Percentiles rank a stretch among this genome's conserved stretches.
These are phyloP conservation scores for Marisa cornuarietis DNA, from an alignment of 1,140 invertebrate species.

Conservation along the genomic window DNA sequence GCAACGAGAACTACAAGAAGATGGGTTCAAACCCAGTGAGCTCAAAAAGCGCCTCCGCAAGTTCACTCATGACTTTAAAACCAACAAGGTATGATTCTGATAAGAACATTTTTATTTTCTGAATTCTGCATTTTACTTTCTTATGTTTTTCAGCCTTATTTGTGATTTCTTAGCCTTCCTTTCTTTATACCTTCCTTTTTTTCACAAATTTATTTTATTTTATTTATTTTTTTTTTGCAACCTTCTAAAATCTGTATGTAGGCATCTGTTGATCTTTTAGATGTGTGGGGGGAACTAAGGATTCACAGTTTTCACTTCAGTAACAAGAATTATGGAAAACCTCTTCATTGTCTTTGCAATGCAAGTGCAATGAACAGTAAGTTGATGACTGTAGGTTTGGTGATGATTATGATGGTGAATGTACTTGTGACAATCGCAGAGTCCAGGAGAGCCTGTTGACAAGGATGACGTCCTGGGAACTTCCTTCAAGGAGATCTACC, in stretches of 20 bases:
- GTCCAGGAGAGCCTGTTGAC: constrained; percentile 43
- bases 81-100: constrained; percentile 40
- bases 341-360: too few species aligned
- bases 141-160: not conserved
- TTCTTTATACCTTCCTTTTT: too few species aligned
- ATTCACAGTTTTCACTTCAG: too few species aligned
- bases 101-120: not conserved
- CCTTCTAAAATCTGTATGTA: too few species aligned
- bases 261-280: too few species aligned
- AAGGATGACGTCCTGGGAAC: constrained; percentile 53
- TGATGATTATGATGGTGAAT: not conserved
- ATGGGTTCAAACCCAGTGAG: constrained; percentile 50
- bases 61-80: constrained; percentile 51
- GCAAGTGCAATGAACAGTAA: not conserved
- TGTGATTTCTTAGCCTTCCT: not conserved
- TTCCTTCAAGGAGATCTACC: constrained; percentile 57
- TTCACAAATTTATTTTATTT: too few species aligned
- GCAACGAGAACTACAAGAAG: constrained; percentile 34
- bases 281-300: too few species aligned
- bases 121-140: not conserved
- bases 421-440: constrained; percentile 23
- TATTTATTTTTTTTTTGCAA: too few species aligned
- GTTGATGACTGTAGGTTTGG: not conserved
- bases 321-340: too few species aligned
- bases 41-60: constrained; percentile 53